phyloP scores from a whole-genome alignment of 1,140 invertebrate genomes.

The Habropoda laboriosa region DNA sequence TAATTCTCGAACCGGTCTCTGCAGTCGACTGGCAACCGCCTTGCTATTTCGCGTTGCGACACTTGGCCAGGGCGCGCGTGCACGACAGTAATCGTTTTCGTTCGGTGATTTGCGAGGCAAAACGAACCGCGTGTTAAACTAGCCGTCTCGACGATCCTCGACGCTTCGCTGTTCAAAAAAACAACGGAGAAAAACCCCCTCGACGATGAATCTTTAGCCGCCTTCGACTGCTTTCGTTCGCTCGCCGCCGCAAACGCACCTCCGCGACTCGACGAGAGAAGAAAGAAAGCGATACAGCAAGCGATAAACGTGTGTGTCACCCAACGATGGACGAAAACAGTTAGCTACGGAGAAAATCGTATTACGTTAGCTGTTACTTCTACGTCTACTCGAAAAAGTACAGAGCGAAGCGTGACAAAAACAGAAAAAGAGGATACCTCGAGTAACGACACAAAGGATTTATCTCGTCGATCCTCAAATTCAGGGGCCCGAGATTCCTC shows the following conservation, averaged over 20 bases:
- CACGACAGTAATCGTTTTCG: neutral
- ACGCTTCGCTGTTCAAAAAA: neutral
- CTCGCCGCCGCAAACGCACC: neutral
- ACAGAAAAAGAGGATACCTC: neutral
- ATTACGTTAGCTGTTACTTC: too few species aligned
- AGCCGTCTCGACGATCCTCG: too few species aligned
- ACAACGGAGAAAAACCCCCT: neutral
- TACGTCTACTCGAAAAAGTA: slow-evolving; percentile 13
- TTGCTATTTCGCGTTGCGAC: neutral
- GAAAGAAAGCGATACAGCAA: slow-evolving; percentile 39
- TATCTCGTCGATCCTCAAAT: too few species aligned
- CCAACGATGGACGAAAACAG: neutral
- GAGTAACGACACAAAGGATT: neutral
- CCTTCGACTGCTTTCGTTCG: slow-evolving; percentile 8
- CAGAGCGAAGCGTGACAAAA: slow-evolving; percentile 9
- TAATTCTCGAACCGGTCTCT: neutral
- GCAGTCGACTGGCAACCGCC: too few species aligned
- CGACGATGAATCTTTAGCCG: neutral
- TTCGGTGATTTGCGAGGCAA: neutral
- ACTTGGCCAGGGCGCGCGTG: neutral
- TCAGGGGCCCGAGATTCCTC: too few species aligned
- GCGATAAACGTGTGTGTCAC: too few species aligned
- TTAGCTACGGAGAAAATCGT: too few species aligned
- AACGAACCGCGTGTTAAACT: neutral
- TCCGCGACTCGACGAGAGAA: too few species aligned